Percentiles rank a stretch among this genome's conserved stretches.
Conservation (phyloP, 1,140 invertebrate genomes). For the Oreohelix idahoensis region DNA sequence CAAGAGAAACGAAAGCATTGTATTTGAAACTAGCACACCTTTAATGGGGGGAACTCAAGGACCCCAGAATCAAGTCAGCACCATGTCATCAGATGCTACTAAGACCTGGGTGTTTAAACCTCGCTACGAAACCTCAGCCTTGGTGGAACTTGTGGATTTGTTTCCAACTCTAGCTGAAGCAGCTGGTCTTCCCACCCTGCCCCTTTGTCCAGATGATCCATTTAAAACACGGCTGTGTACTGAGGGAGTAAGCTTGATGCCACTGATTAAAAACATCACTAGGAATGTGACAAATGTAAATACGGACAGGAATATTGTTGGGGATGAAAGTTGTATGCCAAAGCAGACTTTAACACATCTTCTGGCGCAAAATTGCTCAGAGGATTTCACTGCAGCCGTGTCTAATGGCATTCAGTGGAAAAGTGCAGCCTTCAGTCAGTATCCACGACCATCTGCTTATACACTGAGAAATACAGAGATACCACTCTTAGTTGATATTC, state of each 20-base stretch:
- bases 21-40: not conserved
- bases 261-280: slow-evolving; percentile 55
- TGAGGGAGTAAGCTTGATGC: slow-evolving; percentile 82
- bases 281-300: not conserved
- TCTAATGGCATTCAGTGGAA: slow-evolving; percentile 51
- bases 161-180: slow-evolving; percentile 87
- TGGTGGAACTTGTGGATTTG: slow-evolving; percentile 85
- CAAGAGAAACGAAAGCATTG: not conserved
- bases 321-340: not conserved
- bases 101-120: not conserved
- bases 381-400: not conserved
- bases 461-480: slow-evolving; percentile 85
- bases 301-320: not conserved
- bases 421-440: slow-evolving; percentile 82
- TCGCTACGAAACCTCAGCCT: slow-evolving; percentile 26
- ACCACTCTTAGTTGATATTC: slow-evolving; percentile 82
- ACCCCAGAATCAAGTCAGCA: not conserved
- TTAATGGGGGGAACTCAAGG: not conserved
- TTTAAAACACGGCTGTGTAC: slow-evolving; percentile 76
- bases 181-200: slow-evolving; percentile 75
- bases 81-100: not conserved
- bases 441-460: slow-evolving; percentile 81
- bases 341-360: not conserved
- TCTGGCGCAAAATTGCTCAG: not conserved
- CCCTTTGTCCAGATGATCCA: slow-evolving; percentile 75